These are phyloP conservation scores for Drosophila paranaensis DNA, from an alignment of 2,888 invertebrate genomes.

Conservation along the genomic window DNA sequence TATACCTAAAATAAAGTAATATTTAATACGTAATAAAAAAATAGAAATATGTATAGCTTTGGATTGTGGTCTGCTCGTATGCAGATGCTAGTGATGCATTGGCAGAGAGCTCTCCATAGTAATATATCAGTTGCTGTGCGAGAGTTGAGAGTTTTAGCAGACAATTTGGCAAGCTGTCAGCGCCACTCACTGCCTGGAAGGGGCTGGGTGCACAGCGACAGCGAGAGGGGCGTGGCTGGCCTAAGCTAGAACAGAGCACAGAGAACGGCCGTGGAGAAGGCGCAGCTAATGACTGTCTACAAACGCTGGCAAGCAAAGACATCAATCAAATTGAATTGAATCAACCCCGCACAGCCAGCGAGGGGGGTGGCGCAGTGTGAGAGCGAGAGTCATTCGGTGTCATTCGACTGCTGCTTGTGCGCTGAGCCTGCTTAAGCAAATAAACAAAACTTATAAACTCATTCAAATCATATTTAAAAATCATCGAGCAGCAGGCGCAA, in stretches of 20 bases:
- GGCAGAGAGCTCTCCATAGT: conserved; percentile 10
- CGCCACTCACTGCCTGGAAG: conserved; percentile 52
- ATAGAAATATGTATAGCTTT: too few species aligned
- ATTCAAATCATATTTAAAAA: conserved; percentile 78
- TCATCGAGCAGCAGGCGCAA: conserved; percentile 58
- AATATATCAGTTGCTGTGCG: conserved; percentile 10
- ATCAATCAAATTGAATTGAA: conserved; percentile 70
- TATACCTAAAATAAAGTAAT: too few species aligned
- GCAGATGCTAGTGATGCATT: conserved; percentile 63
- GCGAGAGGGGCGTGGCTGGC: conserved; percentile 10
- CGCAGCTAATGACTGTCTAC: conserved; percentile 75
- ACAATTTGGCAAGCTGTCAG: conserved; percentile 78
- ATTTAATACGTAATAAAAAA: too few species aligned
- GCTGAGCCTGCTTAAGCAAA: conserved; percentile 62
- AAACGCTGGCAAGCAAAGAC: conserved; percentile 63
- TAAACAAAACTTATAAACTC: conserved; percentile 79
- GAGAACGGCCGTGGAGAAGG: conserved; percentile 46
- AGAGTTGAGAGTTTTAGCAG: conserved; percentile 49
- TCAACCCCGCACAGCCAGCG: conserved; percentile 37
- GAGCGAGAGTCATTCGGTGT: neutral
- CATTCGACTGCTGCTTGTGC: conserved; percentile 29
- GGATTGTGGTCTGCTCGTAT: neutral
- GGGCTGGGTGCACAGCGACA: conserved; percentile 41
- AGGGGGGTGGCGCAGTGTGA: neutral
- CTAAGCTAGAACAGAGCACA: conserved; percentile 27